Evolutionary conservation across 2,888 invertebrate species (phyloP).

Genomic region (Zeuzera pyrina): DNA sequence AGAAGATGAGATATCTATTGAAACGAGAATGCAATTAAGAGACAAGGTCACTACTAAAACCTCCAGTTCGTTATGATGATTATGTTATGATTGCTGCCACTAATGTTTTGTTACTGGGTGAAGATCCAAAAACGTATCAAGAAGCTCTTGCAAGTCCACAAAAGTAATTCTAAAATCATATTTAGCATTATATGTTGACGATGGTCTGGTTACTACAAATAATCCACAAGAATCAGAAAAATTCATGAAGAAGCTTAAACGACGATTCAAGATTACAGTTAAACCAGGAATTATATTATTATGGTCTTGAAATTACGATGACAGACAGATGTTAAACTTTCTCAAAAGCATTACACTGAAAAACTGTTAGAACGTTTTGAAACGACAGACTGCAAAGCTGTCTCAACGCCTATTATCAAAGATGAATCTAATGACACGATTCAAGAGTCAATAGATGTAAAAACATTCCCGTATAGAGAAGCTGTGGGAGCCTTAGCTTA

Average conservation of each 20-base stretch:
- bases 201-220: constrained; percentile 7
- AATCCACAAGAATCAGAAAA: background rate
- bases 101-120: background rate
- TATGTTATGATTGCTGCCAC: background rate
- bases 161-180: constrained; percentile 4
- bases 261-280: constrained; percentile 1
- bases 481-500: too few relatives aligned
- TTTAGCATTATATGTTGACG: constrained; percentile 11
- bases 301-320: background rate
- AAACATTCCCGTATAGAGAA: too few relatives aligned
- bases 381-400: constrained; percentile 5
- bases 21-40: background rate
- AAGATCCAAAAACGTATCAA: background rate
- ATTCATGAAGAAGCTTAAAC: background rate
- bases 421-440: too few relatives aligned
- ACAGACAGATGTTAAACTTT: background rate
- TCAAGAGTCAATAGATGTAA: too few relatives aligned
- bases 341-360: background rate
- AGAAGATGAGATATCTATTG: background rate
- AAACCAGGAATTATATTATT: constrained; percentile 2
- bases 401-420: constrained; percentile 5
- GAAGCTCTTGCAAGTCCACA: background rate
- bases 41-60: background rate
- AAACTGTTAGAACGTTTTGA: constrained; percentile 4
- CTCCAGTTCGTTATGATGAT: background rate